Conservation (phyloP, 2,113 vertebrate genomes). For the Peromyscus californicus region DNA sequence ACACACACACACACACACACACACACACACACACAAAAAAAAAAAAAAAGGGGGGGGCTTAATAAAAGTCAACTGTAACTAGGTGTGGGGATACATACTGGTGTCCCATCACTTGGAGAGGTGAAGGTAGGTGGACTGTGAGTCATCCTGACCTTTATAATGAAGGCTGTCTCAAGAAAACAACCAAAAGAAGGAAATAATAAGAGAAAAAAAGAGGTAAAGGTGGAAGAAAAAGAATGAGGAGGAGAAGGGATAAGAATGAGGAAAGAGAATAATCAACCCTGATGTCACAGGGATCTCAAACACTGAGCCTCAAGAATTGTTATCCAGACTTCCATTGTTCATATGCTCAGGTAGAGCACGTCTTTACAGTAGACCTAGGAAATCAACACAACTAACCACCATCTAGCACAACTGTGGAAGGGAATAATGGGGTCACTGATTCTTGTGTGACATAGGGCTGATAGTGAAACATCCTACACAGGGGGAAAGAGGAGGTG, state of each 20-base stretch:
- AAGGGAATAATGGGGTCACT: not conserved
- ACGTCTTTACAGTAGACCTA: not conserved
- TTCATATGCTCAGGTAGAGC: not conserved
- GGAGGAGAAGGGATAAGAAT: not conserved
- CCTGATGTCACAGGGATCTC: not conserved
- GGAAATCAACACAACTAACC: not conserved
- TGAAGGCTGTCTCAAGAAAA: not conserved
- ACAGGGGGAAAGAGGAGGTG: rapidly evolving
- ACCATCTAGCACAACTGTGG: not conserved
- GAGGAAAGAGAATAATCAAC: not conserved
- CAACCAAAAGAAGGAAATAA: not conserved
- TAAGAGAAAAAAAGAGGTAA: not conserved
- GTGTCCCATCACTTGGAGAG: too few relatives aligned
- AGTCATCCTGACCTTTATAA: not conserved
- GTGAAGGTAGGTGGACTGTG: too few relatives aligned
- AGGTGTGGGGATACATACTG: not conserved
- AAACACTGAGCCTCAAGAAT: not conserved
- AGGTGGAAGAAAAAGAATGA: not conserved
- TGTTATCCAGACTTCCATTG: not conserved
- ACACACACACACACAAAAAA: not conserved
- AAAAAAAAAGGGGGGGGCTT: not conserved
- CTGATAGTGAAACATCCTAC: not conserved
- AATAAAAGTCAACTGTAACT: not conserved
- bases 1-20: not conserved
- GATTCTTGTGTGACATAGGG: not conserved